Conservation (phyloP, 1,140 invertebrate genomes). For the Diploscapter pachys region DNA sequence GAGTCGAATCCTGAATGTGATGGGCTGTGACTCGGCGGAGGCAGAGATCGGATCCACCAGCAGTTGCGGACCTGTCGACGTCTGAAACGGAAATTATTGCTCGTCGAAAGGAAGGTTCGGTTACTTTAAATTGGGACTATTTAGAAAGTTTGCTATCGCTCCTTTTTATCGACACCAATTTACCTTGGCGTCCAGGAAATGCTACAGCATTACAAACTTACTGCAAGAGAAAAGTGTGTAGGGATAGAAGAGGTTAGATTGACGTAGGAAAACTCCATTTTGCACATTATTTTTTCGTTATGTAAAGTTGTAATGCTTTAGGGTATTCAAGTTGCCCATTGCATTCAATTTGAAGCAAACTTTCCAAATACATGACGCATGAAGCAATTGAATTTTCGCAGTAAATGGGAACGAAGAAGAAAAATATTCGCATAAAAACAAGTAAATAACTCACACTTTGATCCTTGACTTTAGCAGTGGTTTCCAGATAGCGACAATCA, state of each 20-base stretch:
- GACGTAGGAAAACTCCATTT: not conserved
- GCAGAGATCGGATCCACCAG: constrained; percentile 8
- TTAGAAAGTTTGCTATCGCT: not conserved
- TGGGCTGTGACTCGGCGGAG: constrained; percentile 20
- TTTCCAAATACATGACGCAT: not conserved
- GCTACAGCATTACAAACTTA: no score
- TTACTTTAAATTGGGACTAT: not conserved
- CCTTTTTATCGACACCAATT: not conserved
- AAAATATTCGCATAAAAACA: not conserved
- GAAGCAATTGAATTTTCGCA: not conserved
- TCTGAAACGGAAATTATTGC: not conserved
- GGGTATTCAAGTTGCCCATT: constrained; percentile 5
- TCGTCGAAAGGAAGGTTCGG: not conserved
- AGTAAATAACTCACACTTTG: constrained; percentile 36
- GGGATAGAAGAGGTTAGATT: no score
- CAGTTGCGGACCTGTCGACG: constrained; percentile 11
- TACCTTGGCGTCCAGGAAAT: not conserved
- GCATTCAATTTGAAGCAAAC: constrained; percentile 16
- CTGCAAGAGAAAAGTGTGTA: no score
- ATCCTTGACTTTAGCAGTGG: constrained; percentile 48
- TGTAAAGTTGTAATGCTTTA: not conserved
- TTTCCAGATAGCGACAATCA: constrained; percentile 56
- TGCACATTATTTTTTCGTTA: not conserved
- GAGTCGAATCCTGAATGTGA: constrained; percentile 51
- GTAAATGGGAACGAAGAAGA: not conserved